These are phyloP conservation scores for Cheirogaleus medius DNA, from an alignment of 2,113 vertebrate species.

Conservation along the genomic window DNA sequence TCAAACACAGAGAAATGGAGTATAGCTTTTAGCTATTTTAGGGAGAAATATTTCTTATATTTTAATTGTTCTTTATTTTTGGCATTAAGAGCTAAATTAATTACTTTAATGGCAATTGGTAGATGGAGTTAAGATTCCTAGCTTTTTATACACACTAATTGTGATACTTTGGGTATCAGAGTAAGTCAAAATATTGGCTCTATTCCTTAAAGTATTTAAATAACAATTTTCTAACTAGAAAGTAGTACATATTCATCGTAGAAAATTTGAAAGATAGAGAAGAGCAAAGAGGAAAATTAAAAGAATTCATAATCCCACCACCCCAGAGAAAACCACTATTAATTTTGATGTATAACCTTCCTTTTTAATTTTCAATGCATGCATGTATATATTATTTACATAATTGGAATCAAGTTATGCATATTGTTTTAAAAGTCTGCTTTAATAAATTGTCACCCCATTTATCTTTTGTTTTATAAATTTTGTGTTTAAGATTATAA, in stretches of 20 bases:
- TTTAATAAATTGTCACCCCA: constrained; percentile 20
- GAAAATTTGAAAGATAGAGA: constrained; percentile 11
- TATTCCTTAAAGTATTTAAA: constrained; percentile 43
- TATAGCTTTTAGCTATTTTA: constrained; percentile 10
- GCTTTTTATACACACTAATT: constrained; percentile 24
- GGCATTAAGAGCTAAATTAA: constrained; percentile 43
- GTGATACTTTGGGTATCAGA: constrained; percentile 22
- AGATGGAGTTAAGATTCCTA: constrained; percentile 22
- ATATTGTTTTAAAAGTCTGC: background rate
- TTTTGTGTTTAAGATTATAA: constrained; percentile 29
- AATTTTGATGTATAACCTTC: background rate
- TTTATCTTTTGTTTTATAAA: background rate
- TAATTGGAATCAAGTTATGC: background rate
- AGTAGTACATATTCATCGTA: background rate
- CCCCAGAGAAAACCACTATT: background rate
- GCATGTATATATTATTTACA: background rate
- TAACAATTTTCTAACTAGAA: constrained; percentile 34
- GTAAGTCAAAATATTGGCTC: constrained; percentile 61
- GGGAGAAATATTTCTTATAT: constrained; percentile 33
- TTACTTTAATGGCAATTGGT: constrained; percentile 54
- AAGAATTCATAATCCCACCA: background rate
- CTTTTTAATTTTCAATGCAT: constrained; percentile 13
- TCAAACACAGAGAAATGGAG: background rate
- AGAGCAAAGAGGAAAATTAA: constrained; percentile 44
- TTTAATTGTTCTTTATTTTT: constrained; percentile 59